phyloP scores from a whole-genome alignment of 2,113 vertebrate genomes.

The Chlorocebus sabaeus region DNA sequence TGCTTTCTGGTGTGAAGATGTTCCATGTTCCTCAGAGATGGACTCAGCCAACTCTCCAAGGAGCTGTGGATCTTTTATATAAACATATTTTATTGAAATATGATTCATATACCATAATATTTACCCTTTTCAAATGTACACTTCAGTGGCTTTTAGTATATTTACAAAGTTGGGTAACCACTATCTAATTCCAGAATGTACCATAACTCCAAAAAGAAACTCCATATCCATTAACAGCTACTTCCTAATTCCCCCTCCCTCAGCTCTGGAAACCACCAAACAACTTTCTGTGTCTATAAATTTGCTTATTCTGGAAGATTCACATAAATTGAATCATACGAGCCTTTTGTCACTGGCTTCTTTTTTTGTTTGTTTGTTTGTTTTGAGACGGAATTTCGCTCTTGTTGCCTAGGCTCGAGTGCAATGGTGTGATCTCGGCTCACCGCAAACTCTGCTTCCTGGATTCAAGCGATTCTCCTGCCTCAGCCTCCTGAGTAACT shows the following conservation, averaged over 20 bases:
- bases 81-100: background rate
- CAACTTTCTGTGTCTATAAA: background rate
- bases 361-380: background rate
- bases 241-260: background rate
- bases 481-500: too few relatives aligned
- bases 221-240: too few relatives aligned
- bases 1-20: background rate
- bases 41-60: background rate
- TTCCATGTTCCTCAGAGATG: background rate
- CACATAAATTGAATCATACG: background rate
- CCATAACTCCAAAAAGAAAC: background rate
- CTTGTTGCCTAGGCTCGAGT: too few relatives aligned
- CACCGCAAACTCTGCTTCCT: too few relatives aligned
- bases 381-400: too few relatives aligned
- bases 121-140: background rate
- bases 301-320: background rate
- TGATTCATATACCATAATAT: background rate
- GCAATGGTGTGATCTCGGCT: too few relatives aligned
- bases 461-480: too few relatives aligned
- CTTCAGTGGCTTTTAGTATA: background rate
- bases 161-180: background rate
- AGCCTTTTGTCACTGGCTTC: background rate
- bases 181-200: background rate
- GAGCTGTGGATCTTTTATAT: background rate
- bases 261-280: background rate